Conservation (phyloP, 2,113 vertebrate species). For the Eptesicus fuscus region DNA sequence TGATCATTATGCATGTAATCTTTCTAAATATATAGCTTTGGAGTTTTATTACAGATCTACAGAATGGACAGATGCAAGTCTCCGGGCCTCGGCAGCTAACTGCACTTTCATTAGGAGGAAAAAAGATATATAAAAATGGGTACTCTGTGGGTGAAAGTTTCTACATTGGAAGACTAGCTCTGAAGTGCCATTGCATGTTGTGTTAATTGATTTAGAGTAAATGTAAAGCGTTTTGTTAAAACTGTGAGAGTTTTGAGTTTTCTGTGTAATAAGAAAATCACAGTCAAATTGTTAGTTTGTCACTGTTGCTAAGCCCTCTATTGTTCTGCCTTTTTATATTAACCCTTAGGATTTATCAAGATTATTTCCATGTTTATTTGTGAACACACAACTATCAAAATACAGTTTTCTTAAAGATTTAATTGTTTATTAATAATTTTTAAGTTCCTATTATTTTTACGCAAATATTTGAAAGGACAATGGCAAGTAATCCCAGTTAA, state of each 20-base stretch:
- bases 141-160: not conserved
- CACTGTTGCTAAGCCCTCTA: not conserved
- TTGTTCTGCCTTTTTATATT: not conserved
- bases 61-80: not conserved
- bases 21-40: conserved; percentile 15
- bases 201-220: not conserved
- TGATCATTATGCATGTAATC: conserved; percentile 11
- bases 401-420: not conserved
- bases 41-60: conserved; percentile 44
- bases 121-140: not conserved
- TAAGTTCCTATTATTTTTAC: not conserved
- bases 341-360: not conserved
- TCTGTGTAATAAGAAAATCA: not conserved
- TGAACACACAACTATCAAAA: not conserved
- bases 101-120: not conserved
- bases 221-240: conserved; percentile 7
- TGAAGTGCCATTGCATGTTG: not conserved
- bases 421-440: not conserved
- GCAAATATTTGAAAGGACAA: not conserved
- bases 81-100: not conserved
- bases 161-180: not conserved
- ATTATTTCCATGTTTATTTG: not conserved
- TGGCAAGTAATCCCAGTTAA: not conserved
- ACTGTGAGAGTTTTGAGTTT: not conserved
- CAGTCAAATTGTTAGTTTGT: not conserved